Evolutionary conservation across 2,113 vertebrate genomes (phyloP), one percentile per base, ranked within the genome.

Genomic region (Merops nubicus): DNA sequence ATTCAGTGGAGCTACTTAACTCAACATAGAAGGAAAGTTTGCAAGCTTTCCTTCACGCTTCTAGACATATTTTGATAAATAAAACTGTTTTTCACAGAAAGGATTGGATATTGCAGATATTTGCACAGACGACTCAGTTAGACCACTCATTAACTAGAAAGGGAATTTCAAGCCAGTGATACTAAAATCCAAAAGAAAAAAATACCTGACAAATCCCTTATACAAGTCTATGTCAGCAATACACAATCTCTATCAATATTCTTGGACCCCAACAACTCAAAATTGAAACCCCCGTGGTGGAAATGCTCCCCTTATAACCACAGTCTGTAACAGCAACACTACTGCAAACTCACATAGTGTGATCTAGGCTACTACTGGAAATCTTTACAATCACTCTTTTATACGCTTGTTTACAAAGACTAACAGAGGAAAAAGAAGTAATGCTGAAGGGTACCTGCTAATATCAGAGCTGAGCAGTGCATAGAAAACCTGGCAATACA

Each of bases 311-410:
- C 16, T 62, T 42, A 43, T 8, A 91, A 40, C 2, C n/a, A 72
- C 34, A 74, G 0, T 36, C 26, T 47, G 5, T 13, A 70, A 74
- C 23, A 83, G 12, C 19, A 91, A 77, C 34, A 22, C 15, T 42
- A 28, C 0, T 47, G 45, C 5, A 11, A 84, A 48, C 7, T 43
- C 50, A 14, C 2, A 3, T 2, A n/a, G 31, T 8, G 16, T 25
- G 86, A 47, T 62, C 42, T 9, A 25, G 8, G 89, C 31, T 67
- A 31, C 14, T 28, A 4, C 1, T 28, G 14, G 26, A 64, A 89
- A 77, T 53, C 21, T 85, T 57, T 53, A 77, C 48, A 31, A 36
- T 9, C 15, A 16, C 0, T 76, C 29, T n/a, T 90, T 86, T 15
- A 42, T 31, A 57, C 25, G 12, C 22, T 38, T 65, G 19, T n/a